Evolutionary conservation across 2,888 invertebrate genomes (phyloP), one percentile per base, ranked within the genome.

Genomic region (Blastobasis lacticolella): DNA sequence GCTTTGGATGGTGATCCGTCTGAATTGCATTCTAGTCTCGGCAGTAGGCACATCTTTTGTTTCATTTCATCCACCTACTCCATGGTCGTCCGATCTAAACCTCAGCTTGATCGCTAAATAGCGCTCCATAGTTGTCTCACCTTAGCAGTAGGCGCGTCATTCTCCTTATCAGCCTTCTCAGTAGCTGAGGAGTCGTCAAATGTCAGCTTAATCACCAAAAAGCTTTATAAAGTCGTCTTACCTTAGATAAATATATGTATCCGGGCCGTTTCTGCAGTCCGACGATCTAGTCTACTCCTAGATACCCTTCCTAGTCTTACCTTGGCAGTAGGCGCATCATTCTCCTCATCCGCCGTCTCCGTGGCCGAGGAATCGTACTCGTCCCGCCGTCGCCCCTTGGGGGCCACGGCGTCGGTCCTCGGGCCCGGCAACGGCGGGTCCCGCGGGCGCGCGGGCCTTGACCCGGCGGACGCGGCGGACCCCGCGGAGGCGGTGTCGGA

Each of bases 341-440:
- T 91, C 77, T 91, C 95, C 85, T 97, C 97, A 75, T 97, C 97
- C 48, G 97, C 97, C 58, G 96, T 97, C 88, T 94, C 94, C 48
- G 93, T 93, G 6, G 93, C 93, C n/a, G 92, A 92, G 37, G 92
- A 92, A 78, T 88, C 85, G 71, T 93, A 93, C 69, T 93, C 93
- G 69, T 92, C 92, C 36, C 91, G 71, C 37, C 77, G 60, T 37
- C 61, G 66, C 0, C 68, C 75, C 5, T 75, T 61, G 47, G 68
- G 75, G 36, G 75, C 70, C 3, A 67, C 73, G 37, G 80, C 78
- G 69, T 76, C 75, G n/a, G 82, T 75, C 44, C 77, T 60, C n/a
- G 82, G 81, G 37, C 74, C 78, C 37, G 81, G 75, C 57, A 71
- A 68, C 42, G 78, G 75, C 56, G 72, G 73, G 10, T 75, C 71